Conservation (phyloP, 2,797 vertebrate genomes). For the Lepus oiostolus region DNA sequence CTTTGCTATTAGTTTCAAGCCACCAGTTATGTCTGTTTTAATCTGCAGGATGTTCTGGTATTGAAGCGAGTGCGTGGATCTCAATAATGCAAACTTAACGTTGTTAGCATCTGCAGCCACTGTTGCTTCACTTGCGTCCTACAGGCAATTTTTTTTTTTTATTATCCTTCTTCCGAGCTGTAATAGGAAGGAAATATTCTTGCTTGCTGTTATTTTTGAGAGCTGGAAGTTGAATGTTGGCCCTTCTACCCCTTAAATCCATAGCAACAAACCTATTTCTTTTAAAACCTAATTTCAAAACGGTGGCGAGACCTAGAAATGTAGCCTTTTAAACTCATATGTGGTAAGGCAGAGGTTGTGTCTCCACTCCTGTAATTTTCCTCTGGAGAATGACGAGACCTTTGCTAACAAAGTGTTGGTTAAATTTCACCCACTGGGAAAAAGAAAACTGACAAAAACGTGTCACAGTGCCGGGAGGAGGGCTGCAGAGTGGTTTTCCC, state of each 20-base stretch:
- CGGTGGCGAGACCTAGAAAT: slow-evolving; percentile 52
- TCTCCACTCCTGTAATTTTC: slow-evolving; percentile 82
- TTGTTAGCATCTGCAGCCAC: slow-evolving; percentile 62
- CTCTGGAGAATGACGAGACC: slow-evolving; percentile 41
- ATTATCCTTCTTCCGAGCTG: slow-evolving; percentile 46
- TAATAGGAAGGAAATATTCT: slow-evolving; percentile 72
- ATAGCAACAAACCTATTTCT: slow-evolving; percentile 72
- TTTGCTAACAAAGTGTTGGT: slow-evolving; percentile 74
- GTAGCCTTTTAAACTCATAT: slow-evolving; percentile 61
- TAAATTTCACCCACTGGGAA: slow-evolving; percentile 77
- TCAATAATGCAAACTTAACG: slow-evolving; percentile 42
- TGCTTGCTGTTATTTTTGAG: slow-evolving; percentile 71
- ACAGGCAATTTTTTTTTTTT: slow-evolving; percentile 30
- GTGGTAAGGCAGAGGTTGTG: slow-evolving; percentile 43
- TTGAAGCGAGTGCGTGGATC: slow-evolving; percentile 31
- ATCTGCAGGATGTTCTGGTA: slow-evolving; percentile 63
- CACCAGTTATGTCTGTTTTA: slow-evolving; percentile 67
- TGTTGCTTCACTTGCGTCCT: slow-evolving; percentile 60
- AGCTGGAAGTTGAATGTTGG: slow-evolving; percentile 70
- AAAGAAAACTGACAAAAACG: slow-evolving; percentile 77
- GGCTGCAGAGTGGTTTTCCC: neutral
- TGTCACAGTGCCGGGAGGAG: slow-evolving; percentile 14
- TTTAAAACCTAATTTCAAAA: slow-evolving; percentile 81
- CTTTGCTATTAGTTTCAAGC: slow-evolving; percentile 65
- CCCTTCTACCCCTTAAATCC: slow-evolving; percentile 78